These are phyloP conservation scores for Tricholaema leucomelas DNA, from an alignment of 2,113 vertebrate species.

Conservation along the genomic window DNA sequence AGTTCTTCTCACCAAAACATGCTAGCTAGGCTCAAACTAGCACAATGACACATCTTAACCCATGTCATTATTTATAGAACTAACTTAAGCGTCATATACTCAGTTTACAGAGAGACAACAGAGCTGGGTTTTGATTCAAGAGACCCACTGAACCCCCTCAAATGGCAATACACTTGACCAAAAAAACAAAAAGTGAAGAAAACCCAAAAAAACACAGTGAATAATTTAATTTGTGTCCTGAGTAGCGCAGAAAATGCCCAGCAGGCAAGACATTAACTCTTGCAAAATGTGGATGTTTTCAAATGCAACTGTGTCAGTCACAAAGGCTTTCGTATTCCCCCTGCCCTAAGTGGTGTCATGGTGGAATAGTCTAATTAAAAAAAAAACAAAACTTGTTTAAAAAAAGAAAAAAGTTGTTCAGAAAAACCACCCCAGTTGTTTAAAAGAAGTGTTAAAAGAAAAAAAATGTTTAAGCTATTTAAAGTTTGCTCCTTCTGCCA, in stretches of 20 bases:
- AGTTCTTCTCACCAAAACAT: too few species aligned
- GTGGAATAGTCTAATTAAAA: neutral
- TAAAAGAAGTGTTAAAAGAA: too few species aligned
- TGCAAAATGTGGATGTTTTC: neutral
- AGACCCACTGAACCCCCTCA: neutral
- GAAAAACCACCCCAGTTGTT: too few species aligned
- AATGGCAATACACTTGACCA: neutral
- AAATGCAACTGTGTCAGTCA: neutral
- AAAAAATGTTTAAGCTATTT: neutral
- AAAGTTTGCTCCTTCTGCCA: neutral
- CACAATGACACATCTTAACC: neutral
- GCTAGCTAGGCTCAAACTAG: too few species aligned
- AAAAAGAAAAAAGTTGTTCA: too few species aligned
- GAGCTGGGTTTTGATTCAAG: neutral
- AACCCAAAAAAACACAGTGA: neutral
- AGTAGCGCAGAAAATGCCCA: neutral
- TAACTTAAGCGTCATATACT: neutral
- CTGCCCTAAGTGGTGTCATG: neutral
- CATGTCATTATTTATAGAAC: neutral
- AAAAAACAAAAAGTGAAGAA: neutral
- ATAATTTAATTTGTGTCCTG: neutral
- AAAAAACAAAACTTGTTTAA: neutral
- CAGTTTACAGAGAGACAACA: neutral
- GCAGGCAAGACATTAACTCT: neutral
- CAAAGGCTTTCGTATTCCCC: neutral